Conservation (phyloP, 1,140 invertebrate genomes). For the Drosophila parvula region DNA sequence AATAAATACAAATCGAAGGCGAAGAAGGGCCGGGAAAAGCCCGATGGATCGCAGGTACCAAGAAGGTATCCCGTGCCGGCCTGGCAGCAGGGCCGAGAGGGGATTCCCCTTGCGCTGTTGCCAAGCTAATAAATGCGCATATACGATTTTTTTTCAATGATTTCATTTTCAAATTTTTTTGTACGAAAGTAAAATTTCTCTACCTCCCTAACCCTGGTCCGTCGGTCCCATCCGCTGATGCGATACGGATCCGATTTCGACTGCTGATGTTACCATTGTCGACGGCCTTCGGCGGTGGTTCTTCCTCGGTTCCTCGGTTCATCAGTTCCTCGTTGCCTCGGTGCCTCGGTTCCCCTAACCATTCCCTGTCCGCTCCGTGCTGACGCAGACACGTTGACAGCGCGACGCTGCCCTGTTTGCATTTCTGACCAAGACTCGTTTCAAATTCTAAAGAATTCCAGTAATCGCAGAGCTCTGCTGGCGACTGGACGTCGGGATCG, state of each 20-base stretch:
- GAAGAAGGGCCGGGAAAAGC: not conserved
- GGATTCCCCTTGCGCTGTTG: not conserved
- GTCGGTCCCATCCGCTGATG: constrained; percentile 5
- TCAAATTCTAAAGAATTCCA: constrained; percentile 66
- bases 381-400: constrained; percentile 35
- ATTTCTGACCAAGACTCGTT: constrained; percentile 59
- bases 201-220: not conserved
- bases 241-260: not conserved
- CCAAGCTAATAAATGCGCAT: constrained; percentile 9
- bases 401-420: constrained; percentile 37
- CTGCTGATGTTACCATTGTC: constrained; percentile 18
- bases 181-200: constrained; percentile 11
- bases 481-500: constrained; percentile 54
- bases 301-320: constrained; percentile 2
- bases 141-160: constrained; percentile 2
- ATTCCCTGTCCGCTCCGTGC: constrained; percentile 10
- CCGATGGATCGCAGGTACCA: constrained; percentile 1
- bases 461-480: constrained; percentile 64
- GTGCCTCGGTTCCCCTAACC: not conserved
- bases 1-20: not conserved
- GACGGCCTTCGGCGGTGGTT: constrained; percentile 3
- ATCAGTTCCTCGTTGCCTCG: not conserved
- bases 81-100: not conserved
- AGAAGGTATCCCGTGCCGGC: not conserved
- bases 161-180: constrained; percentile 21